Percentiles rank a stretch among this genome's conserved stretches.
Evolutionary conservation across 1,140 invertebrate species (phyloP).

Genomic region (Rhynchophorus ferrugineus): DNA sequence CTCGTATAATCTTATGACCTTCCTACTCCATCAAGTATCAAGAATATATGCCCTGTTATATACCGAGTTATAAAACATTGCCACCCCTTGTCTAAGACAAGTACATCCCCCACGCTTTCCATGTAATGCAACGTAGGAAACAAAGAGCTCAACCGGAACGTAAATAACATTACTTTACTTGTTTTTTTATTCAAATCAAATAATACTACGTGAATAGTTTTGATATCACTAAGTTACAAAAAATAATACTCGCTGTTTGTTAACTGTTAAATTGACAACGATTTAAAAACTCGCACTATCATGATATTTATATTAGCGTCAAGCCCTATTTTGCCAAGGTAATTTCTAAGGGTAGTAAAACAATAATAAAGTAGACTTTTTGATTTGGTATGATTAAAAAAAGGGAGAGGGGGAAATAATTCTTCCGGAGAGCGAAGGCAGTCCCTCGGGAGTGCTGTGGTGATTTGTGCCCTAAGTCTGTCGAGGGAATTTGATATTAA

Average conservation of each 20-base stretch:
- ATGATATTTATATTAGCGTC: too few species aligned
- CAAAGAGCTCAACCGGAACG: too few species aligned
- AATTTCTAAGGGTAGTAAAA: slow-evolving; percentile 34
- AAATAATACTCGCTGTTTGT: too few species aligned
- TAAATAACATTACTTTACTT: too few species aligned
- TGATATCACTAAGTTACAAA: too few species aligned
- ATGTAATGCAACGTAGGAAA: too few species aligned
- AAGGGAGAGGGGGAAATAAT: slow-evolving; percentile 25
- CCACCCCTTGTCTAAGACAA: background rate
- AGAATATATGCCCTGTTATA: background rate
- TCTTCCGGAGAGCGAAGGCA: slow-evolving; percentile 6
- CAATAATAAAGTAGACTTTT: slow-evolving; percentile 39
- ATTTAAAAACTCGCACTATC: background rate
- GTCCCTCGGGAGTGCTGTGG: slow-evolving; percentile 8
- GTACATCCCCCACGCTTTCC: too few species aligned
- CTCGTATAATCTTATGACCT: background rate
- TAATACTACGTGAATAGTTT: too few species aligned
- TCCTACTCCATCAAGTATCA: background rate
- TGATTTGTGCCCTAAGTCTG: slow-evolving; percentile 2
- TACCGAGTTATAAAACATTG: background rate
- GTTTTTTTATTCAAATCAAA: too few species aligned
- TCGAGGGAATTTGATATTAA: background rate
- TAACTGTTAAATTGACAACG: too few species aligned
- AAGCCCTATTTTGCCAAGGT: slow-evolving; percentile 16
- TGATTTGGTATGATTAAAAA: slow-evolving; percentile 40